Conservation (phyloP, 2,797 vertebrate genomes). For the Enteromius afrohamiltoni region DNA sequence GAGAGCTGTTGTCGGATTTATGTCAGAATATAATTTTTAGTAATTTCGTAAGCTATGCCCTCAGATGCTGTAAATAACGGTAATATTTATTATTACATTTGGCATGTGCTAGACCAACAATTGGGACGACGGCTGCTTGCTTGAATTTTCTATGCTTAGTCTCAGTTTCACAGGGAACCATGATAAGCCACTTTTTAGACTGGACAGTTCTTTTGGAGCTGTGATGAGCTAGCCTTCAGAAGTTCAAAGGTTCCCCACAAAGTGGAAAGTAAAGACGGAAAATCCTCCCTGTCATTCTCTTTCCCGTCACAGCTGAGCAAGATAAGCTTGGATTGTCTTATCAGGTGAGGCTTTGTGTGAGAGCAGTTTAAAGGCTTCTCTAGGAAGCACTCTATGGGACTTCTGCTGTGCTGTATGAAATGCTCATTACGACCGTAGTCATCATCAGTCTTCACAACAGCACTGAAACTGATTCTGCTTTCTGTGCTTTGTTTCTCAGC, state of each 20-base stretch:
- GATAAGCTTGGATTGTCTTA: constrained; percentile 79
- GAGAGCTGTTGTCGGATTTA: constrained; percentile 46
- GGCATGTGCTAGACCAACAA: constrained; percentile 45
- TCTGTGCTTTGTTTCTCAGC: not conserved
- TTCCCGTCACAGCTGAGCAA: constrained; percentile 68
- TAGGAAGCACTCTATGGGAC: constrained; percentile 35
- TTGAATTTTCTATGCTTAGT: constrained; percentile 60
- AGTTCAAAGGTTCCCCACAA: constrained; percentile 67
- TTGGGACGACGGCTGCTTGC: constrained; percentile 9
- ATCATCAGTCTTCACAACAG: constrained; percentile 33
- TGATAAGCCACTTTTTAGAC: constrained; percentile 75
- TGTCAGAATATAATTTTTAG: constrained; percentile 38
- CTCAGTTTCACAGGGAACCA: constrained; percentile 69
- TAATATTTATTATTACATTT: constrained; percentile 48
- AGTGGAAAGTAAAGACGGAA: constrained; percentile 58
- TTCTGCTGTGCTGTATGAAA: constrained; percentile 37
- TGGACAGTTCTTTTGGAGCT: constrained; percentile 67
- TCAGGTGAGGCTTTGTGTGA: constrained; percentile 72
- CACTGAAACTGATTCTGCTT: constrained; percentile 2
- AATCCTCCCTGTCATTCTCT: constrained; percentile 73
- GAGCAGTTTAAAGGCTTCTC: constrained; percentile 53
- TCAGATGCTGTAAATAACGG: constrained; percentile 35
- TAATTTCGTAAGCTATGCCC: constrained; percentile 37
- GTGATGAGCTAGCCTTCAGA: constrained; percentile 62
- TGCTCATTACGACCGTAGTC: constrained; percentile 31